Evolutionary conservation across 1,140 invertebrate genomes (phyloP), one percentile per base, ranked within the genome.

Genomic region (Chelonus insularis): DNA sequence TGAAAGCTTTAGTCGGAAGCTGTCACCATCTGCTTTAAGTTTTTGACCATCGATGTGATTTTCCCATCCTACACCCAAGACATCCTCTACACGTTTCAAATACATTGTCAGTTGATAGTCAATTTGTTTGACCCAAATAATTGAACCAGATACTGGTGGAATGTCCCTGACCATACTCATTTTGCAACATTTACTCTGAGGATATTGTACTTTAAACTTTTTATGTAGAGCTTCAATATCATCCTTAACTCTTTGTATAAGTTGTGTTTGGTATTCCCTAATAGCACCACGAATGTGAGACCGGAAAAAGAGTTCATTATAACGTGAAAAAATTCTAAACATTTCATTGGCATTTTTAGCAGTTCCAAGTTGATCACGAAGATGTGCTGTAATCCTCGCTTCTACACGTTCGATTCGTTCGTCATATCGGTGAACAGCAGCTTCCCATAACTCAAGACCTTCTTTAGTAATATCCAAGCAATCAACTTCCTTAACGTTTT

Each of bases 301-400:
- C 11, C 98, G 87, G 4, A 99, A 96, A 83, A 99, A 99, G 11
- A 99, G 83, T 0, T 96, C 97, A 83, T 99, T 99, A 82, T 98
- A 99, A 12, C 97, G 87, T 6, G 94, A 96, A 83, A 98, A 98
- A 71, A 99, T 99, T 32, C 95, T 85, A 82, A 99, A 99, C 97
- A 99, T 99, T 83, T 99, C 97, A 80, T 99, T 99, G 12, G 98
- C 97, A 84, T 98, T 99, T 80, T 97, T 98, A 0, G 97, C 97
- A 2, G 95, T 97, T 25, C 96, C 97, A 1, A 99, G 84, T 76
- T 99, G 97, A 79, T 99, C 97, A 52, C 97, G 85, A 0, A 99
- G 84, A 77, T 96, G 92, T 0, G 96, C 94, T 1, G 97, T 99
- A 58, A 99, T 99, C 52, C 96, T 85, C 2, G 96, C 95, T 83